Evolutionary conservation across 1,140 invertebrate genomes (phyloP).

Genomic region (Thalassaphorura encarpata): DNA sequence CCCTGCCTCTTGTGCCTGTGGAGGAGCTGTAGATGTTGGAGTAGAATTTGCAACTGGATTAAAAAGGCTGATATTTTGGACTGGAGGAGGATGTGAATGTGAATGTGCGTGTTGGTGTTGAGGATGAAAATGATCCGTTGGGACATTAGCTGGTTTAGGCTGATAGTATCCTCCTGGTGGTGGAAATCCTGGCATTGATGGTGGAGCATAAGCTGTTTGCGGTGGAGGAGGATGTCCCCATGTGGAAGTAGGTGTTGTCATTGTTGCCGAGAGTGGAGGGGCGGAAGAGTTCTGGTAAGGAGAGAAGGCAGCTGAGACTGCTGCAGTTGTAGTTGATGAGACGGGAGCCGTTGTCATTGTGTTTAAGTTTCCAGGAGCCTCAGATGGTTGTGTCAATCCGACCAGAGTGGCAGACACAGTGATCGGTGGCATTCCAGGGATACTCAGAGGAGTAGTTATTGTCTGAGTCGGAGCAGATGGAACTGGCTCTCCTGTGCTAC

Average conservation of each 20-base stretch:
- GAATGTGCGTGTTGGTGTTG: neutral
- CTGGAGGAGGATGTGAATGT: conserved; percentile 10
- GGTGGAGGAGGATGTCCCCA: neutral
- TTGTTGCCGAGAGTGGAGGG: neutral
- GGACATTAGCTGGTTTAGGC: neutral
- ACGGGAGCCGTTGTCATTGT: neutral
- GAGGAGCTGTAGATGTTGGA: conserved; percentile 7
- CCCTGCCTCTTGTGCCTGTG: neutral
- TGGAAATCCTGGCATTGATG: conserved; percentile 16
- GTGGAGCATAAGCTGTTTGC: conserved; percentile 1
- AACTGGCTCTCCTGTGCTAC: too few relatives aligned
- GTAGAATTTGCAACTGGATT: conserved; percentile 31
- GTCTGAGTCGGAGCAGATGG: conserved; percentile 11
- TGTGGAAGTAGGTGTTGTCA: conserved; percentile 10
- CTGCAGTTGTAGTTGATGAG: neutral
- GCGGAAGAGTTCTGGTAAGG: neutral
- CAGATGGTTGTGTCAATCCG: conserved; percentile 15
- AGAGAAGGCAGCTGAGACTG: neutral
- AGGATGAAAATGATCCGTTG: conserved; percentile 5
- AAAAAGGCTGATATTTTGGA: conserved; percentile 27
- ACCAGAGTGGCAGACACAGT: conserved; percentile 60
- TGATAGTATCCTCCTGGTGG: conserved; percentile 11
- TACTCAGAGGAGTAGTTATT: conserved; percentile 57
- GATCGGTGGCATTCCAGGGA: conserved; percentile 69
- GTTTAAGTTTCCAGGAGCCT: neutral